A percentile compares a stretch with the other conserved stretches of the same genome.
Conservation (phyloP, 2,797 vertebrate genomes). For the Triplophysa bombifrons region DNA sequence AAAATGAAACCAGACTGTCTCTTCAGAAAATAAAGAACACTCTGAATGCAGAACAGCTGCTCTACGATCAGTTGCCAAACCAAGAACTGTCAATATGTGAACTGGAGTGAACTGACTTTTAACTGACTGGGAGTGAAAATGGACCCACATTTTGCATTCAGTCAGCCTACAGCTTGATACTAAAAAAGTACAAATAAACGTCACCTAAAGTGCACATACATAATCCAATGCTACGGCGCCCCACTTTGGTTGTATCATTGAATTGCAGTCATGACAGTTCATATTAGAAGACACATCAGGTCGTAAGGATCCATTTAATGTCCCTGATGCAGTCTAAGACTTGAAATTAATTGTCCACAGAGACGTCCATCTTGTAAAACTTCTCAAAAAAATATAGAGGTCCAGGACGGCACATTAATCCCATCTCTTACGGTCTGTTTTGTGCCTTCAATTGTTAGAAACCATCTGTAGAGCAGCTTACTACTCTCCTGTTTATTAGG, state of each 20-base stretch:
- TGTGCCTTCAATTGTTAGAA: neutral
- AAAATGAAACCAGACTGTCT: neutral
- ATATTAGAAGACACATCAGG: neutral
- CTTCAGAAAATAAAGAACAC: conserved; percentile 2
- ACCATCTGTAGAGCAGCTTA: conserved; percentile 5
- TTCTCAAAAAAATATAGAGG: neutral
- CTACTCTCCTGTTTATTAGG: neutral
- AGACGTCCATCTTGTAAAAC: neutral
- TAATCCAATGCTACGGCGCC: conserved; percentile 18
- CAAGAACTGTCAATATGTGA: neutral
- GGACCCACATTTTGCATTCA: neutral
- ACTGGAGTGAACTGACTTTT: conserved; percentile 6
- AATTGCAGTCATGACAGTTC: conserved; percentile 12
- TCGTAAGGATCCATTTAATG: conserved; percentile 5
- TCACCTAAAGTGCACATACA: neutral
- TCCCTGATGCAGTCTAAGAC: neutral
- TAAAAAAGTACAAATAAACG: neutral
- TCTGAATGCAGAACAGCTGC: neutral
- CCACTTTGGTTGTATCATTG: conserved; percentile 5
- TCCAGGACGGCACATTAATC: neutral
- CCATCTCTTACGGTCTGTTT: neutral
- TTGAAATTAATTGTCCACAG: neutral
- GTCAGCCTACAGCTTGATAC: neutral
- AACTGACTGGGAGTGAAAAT: neutral
- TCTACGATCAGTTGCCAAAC: neutral